A percentile compares a stretch with the other conserved stretches of the same genome.
These are phyloP conservation scores for Liopterus haemorrhoidalis DNA, from an alignment of 2,888 invertebrate genomes.

Conservation along the genomic window DNA sequence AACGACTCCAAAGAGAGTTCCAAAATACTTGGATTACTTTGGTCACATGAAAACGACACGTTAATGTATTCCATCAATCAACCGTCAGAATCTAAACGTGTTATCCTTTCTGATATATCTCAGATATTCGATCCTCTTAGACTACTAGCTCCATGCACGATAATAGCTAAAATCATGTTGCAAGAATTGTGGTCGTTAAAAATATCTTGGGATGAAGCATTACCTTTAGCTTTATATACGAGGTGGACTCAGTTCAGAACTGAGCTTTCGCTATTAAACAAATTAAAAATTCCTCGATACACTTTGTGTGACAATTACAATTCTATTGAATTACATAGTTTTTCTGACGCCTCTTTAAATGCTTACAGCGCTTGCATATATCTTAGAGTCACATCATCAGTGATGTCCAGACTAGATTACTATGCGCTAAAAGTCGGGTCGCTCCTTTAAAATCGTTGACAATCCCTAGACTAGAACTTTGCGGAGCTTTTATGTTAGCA, in stretches of 20 bases:
- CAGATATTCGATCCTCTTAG: neutral
- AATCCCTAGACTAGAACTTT: conserved; percentile 1
- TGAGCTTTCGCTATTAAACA: conserved; percentile 1
- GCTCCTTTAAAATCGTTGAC: conserved; percentile 6
- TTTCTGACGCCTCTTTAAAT: neutral
- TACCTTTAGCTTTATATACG: conserved; percentile 1
- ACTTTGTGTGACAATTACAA: neutral
- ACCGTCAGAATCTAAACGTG: neutral
- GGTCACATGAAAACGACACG: neutral
- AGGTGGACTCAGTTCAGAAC: neutral
- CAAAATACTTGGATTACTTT: conserved; percentile 3
- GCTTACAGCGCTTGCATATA: conserved; percentile 2
- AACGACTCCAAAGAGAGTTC: neutral
- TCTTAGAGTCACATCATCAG: conserved; percentile 2
- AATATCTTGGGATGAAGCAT: conserved; percentile 8
- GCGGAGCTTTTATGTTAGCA: conserved; percentile 2
- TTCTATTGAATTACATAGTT: conserved; percentile 4
- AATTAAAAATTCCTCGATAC: conserved; percentile 1
- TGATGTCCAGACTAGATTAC: neutral
- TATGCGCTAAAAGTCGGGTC: conserved; percentile 1
- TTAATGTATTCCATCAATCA: conserved; percentile 3
- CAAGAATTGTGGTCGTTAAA: conserved; percentile 4
- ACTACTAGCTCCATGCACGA: conserved; percentile 2
- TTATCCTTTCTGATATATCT: neutral
- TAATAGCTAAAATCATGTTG: conserved; percentile 8